A percentile compares a stretch with the other conserved stretches of the same genome.
phyloP scores from a whole-genome alignment of 2,113 vertebrate species.

The Trinectes maculatus region DNA sequence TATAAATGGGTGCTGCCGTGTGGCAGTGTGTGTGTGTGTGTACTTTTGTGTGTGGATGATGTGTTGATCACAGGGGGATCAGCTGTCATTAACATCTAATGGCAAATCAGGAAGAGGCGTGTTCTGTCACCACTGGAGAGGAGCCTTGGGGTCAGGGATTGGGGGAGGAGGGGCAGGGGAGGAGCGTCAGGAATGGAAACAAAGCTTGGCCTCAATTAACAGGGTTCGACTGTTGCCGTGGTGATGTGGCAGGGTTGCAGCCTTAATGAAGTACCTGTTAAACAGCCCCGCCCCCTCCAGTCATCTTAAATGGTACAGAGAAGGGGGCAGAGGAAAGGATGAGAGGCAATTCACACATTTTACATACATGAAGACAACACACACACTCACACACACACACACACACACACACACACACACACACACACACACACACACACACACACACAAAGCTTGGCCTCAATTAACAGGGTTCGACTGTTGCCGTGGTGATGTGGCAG shows the following conservation, averaged over 20 bases:
- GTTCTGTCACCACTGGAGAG: conserved; percentile 73
- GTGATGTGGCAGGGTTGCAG: conserved; percentile 77
- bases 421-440: too few species aligned
- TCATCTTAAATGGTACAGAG: conserved; percentile 78
- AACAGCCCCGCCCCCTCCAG: conserved; percentile 81
- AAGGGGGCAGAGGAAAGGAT: conserved; percentile 48
- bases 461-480: conserved; percentile 81
- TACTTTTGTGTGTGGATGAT: conserved; percentile 52
- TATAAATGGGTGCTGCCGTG: conserved; percentile 80
- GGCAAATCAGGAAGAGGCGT: conserved; percentile 82
- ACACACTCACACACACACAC: conserved; percentile 31
- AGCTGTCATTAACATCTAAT: conserved; percentile 81
- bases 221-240: conserved; percentile 77
- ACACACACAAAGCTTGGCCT: conserved; percentile 80
- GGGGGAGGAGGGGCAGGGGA: conserved; percentile 71
- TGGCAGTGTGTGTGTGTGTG: conserved; percentile 41
- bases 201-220: conserved; percentile 84
- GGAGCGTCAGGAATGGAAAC: conserved; percentile 76
- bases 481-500: conserved; percentile 79
- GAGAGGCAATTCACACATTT: conserved; percentile 53
- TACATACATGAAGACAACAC: conserved; percentile 53
- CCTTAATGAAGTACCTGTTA: conserved; percentile 88
- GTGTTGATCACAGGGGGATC: conserved; percentile 71
- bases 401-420: conserved; percentile 27
- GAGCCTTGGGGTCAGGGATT: conserved; percentile 76